These are phyloP conservation scores for Caradrina clavipalpis DNA, from an alignment of 2,888 invertebrate species.

Conservation along the genomic window DNA sequence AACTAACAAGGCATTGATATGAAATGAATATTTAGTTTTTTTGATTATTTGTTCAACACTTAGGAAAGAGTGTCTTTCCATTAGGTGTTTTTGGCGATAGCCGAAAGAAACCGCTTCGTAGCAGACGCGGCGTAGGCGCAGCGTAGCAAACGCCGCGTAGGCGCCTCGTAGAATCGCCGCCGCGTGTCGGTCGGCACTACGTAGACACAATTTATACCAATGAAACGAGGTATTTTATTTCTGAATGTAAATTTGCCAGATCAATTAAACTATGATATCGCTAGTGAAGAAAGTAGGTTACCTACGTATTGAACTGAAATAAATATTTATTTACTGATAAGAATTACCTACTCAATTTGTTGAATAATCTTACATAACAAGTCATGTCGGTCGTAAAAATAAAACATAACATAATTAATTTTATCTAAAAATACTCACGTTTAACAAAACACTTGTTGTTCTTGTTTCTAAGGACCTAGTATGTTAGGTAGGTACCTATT, in stretches of 20 bases:
- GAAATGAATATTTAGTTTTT: constrained; percentile 4
- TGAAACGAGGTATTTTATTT: no score
- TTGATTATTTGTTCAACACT: constrained; percentile 5
- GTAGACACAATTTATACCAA: neutral
- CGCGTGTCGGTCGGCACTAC: neutral
- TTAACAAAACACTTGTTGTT: neutral
- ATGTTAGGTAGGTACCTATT: neutral
- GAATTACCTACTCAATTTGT: constrained; percentile 13
- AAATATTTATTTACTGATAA: constrained; percentile 24
- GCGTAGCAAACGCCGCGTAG: neutral
- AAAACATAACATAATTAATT: constrained; percentile 3
- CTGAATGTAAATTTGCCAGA: no score
- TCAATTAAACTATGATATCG: neutral
- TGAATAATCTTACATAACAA: constrained; percentile 29
- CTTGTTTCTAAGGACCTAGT: neutral
- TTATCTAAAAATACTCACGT: constrained; percentile 15
- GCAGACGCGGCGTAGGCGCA: neutral
- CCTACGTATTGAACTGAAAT: constrained; percentile 2
- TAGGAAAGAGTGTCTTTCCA: neutral
- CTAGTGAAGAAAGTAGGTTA: neutral
- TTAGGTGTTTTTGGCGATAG: neutral
- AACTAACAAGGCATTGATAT: constrained; percentile 23
- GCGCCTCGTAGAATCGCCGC: neutral
- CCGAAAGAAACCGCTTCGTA: neutral
- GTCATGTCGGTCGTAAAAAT: constrained; percentile 32